phyloP scores from a whole-genome alignment of 2,797 vertebrate species.

The Neosilurus hyrtlii region DNA sequence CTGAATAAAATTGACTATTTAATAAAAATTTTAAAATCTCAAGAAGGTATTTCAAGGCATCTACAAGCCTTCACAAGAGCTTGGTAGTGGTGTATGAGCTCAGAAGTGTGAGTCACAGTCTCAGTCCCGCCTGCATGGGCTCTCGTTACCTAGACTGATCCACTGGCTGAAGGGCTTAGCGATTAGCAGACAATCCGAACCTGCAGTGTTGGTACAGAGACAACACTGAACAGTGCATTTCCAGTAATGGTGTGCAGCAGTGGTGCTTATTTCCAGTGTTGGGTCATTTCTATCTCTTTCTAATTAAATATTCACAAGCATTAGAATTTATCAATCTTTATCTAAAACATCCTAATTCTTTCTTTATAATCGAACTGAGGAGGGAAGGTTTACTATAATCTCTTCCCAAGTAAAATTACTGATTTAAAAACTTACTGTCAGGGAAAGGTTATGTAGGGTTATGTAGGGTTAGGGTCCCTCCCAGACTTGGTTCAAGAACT shows the following conservation, averaged over 20 bases:
- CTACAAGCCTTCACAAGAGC: background rate
- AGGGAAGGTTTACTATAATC: no score
- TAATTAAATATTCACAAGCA: background rate
- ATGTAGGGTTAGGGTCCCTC: no score
- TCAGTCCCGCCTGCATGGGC: slow-evolving; percentile 1
- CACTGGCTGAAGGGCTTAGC: background rate
- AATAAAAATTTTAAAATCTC: background rate
- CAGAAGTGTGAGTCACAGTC: background rate
- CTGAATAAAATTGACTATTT: background rate
- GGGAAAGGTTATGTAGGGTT: no score
- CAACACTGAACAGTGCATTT: background rate
- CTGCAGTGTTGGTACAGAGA: background rate
- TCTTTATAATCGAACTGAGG: background rate
- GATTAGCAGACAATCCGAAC: background rate
- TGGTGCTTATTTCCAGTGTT: slow-evolving; percentile 7
- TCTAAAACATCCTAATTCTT: background rate
- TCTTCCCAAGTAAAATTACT: background rate
- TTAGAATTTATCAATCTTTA: background rate
- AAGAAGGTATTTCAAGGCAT: background rate
- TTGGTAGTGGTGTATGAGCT: background rate
- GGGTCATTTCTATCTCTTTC: background rate
- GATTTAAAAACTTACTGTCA: background rate
- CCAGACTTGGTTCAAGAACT: background rate
- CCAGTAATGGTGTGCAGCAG: slow-evolving; percentile 22
- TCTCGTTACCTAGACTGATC: slow-evolving; percentile 1